A percentile compares a stretch with the other conserved stretches of the same genome.
phyloP scores from a whole-genome alignment of 1,140 invertebrate species.

The Drosophila tristis region DNA sequence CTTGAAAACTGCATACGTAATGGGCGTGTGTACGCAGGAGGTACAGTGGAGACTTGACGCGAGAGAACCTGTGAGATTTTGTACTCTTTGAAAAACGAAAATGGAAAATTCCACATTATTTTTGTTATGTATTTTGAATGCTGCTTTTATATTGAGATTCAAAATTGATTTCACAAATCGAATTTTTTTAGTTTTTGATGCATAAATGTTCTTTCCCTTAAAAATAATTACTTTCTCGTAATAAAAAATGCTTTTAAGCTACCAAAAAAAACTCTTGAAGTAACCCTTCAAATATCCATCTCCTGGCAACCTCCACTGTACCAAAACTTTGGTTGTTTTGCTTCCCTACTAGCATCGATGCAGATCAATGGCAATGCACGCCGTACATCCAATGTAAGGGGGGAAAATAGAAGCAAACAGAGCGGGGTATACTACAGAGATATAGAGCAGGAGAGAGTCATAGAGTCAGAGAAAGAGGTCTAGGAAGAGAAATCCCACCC shows the following conservation, averaged over 20 bases:
- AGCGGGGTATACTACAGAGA: background rate
- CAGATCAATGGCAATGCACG: slow-evolving; percentile 65
- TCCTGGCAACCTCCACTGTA: slow-evolving; percentile 17
- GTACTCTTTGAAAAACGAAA: no score
- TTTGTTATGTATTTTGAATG: no score
- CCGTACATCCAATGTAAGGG: background rate
- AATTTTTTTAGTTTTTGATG: no score
- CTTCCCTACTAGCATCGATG: slow-evolving; percentile 58
- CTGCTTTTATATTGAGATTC: no score
- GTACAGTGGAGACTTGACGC: slow-evolving; percentile 24
- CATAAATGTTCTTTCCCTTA: no score
- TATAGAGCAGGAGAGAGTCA: background rate
- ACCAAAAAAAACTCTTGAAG: no score
- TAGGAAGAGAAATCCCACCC: background rate
- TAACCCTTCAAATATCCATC: background rate
- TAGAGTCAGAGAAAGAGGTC: slow-evolving; percentile 14
- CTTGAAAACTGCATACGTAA: slow-evolving; percentile 69
- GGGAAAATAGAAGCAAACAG: slow-evolving; percentile 20
- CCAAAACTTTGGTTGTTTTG: slow-evolving; percentile 22
- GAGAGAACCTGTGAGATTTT: no score
- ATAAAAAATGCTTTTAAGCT: no score
- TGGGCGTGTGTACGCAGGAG: slow-evolving; percentile 23
- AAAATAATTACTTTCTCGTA: no score
- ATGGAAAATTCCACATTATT: no score
- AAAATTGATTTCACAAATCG: no score